Evolutionary conservation across 2,888 invertebrate genomes (phyloP), one percentile per base, ranked within the genome.

Genomic region (Melipona bicolor): DNA sequence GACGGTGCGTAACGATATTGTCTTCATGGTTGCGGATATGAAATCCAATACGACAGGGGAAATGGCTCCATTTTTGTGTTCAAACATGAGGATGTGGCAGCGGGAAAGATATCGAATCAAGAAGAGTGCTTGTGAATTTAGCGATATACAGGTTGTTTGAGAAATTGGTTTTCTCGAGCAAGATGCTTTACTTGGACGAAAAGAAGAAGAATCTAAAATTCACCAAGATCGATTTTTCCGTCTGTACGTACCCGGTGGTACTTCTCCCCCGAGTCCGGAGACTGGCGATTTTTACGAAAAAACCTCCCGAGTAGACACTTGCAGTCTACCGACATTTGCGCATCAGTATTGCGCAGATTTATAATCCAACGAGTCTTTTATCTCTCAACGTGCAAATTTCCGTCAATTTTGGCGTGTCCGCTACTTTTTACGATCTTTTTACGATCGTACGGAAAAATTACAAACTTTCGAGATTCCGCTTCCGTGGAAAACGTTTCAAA

Each of bases 41-140:
- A 81, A 77, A 81, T 81, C 68, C 62, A 77, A 83, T 81, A 83
- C 43, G 73, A 49, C 59, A 65, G 50, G 81, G 76, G 52, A 69
- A 65, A 65, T 68, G 67, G 65, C 73, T 77, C 68, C 81, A 77
- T 81, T 77, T 77, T 61, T 73, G 59, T 73, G 65, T 27, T 73
- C 77, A 77, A 77, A 77, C 81, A 81, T 24, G 11, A 50, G 52
- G 59, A 36, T 13, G 52, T 54, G 21, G 11, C 36, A 11, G 62
- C 19, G 70, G 21, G 15, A 71, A 49, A 69, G 36, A 70, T 61
- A 77, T 70, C 83, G 72, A 81, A 83, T 81, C 50, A 80, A 70
- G 61, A 75, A 80, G 70, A 82, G 80, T 80, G 75, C 71, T 67
- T 56, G 75, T 54, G 75, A 80, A 75, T 75, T 73, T 79, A 73